Percentiles rank a stretch among this genome's conserved stretches.
phyloP scores from a whole-genome alignment of 2,113 vertebrate genomes.

The Romanogobio albipinnatus region DNA sequence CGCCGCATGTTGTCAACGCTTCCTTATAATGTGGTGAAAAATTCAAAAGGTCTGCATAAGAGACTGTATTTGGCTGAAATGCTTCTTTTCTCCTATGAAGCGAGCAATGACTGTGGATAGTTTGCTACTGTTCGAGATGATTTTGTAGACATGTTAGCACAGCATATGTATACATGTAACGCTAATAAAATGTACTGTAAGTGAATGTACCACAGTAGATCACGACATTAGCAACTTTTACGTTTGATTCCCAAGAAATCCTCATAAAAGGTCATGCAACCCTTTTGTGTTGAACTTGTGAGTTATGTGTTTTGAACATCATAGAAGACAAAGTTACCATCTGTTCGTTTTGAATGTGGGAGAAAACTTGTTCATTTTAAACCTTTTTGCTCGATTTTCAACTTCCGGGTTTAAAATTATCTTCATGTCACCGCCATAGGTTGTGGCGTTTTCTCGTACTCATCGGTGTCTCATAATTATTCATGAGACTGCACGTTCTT shows the following conservation, averaged over 20 bases:
- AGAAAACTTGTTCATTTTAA: too few species aligned
- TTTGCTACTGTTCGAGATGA: background rate
- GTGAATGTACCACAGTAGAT: background rate
- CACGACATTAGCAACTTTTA: background rate
- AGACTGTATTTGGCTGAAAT: background rate
- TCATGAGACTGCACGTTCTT: too few species aligned
- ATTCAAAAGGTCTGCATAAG: slow-evolving; percentile 1
- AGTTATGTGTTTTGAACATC: too few species aligned
- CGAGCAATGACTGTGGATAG: background rate
- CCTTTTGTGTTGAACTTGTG: too few species aligned
- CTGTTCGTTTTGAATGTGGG: too few species aligned
- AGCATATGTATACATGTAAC: background rate
- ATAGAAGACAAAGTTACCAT: too few species aligned
- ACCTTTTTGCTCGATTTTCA: too few species aligned
- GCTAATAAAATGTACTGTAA: background rate
- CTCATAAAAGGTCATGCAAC: too few species aligned
- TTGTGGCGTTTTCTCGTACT: too few species aligned
- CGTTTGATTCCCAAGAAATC: background rate
- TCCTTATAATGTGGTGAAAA: slow-evolving; percentile 25
- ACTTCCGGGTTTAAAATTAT: too few species aligned
- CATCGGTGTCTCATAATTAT: too few species aligned
- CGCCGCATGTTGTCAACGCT: background rate
- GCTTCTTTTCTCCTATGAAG: background rate
- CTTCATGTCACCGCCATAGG: too few species aligned
- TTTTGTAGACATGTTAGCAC: background rate